phyloP scores from a whole-genome alignment of 1,140 invertebrate species.

The Cydia strobilella region DNA sequence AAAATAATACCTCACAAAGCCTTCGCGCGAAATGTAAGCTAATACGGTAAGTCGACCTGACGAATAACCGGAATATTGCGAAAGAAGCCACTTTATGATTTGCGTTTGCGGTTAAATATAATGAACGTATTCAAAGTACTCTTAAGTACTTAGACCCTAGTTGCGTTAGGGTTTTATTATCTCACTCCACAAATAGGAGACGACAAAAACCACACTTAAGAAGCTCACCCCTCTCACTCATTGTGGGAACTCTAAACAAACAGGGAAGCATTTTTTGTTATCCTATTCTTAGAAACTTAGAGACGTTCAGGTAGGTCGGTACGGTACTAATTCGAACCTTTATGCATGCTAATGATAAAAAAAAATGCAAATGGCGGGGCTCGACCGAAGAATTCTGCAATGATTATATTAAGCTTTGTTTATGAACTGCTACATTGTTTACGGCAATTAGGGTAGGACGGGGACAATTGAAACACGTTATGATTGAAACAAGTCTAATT shows the following conservation, averaged over 20 bases:
- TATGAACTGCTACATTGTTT: constrained; percentile 22
- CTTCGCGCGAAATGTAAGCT: constrained; percentile 24
- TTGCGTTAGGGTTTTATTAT: constrained; percentile 53
- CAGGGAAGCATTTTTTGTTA: constrained; percentile 60
- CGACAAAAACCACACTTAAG: constrained; percentile 73
- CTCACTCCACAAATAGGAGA: constrained; percentile 62
- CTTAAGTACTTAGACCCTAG: constrained; percentile 19
- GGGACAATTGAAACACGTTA: too few relatives aligned
- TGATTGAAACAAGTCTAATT: too few relatives aligned
- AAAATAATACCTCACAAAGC: constrained; percentile 44
- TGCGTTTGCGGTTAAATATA: constrained; percentile 26
- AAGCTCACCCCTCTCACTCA: constrained; percentile 63
- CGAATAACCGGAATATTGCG: constrained; percentile 33
- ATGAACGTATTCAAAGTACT: constrained; percentile 22
- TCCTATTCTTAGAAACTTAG: constrained; percentile 58
- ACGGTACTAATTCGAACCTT: constrained; percentile 48
- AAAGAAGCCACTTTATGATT: constrained; percentile 24
- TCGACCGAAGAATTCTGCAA: neutral
- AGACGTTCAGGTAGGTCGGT: constrained; percentile 61
- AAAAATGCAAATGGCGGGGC: constrained; percentile 39
- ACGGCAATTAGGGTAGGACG: too few relatives aligned
- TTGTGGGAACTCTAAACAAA: constrained; percentile 69
- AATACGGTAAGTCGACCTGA: constrained; percentile 44
- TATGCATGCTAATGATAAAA: constrained; percentile 39
- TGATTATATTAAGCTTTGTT: neutral